Base-by-base conservation (phyloP, 2,113 vertebrate species). In the Apteryx owenii region DNA sequence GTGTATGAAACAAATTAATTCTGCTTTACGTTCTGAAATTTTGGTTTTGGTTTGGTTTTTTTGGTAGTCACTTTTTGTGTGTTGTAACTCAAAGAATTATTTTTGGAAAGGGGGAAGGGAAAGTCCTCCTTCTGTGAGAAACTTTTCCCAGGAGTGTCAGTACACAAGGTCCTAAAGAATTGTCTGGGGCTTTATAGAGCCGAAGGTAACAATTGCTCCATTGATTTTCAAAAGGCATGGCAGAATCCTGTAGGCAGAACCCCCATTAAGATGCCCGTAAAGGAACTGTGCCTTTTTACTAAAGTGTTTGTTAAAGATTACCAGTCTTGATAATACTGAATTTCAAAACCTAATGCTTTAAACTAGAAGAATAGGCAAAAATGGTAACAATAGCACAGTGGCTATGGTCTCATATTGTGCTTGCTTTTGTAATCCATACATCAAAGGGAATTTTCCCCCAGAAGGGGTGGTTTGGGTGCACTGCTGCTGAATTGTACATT, bases 291-390 rank as follows among this genome's bases (percentile, higher is more conserved):
- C 93, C 91, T 97, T 98, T 97, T 94, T 96, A 96, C 89, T 97
- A 64, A 86, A 90, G 62, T 95, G 81, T 94, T 97, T 97, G 97
- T 98, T 98, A 97, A 98, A 98, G 97, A 98, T 98, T 98, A 98
- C 96, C 94, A 91, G 20, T 93, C 95, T 97, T 91, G 95, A 95
- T 97, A 97, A 96, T 95, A 80, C 97, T 91, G 93, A 84, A 97
- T 98, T 98, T 98, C 97, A 98, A 98, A 98, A 96, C 90, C 96
- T 92, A 82, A 81, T 92, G 91, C 86, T 97, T 96, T 92, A 91
- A 97, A 97, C 92, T 58, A 64, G 85, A 96, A 97, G 94, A 97
- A 90, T 91, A 90, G 95, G 82, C 85, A 69, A 96, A 97, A 97
- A 91, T 81, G 76, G 93, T 92, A 97, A 97, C 95, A 98, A 88